phyloP scores from a whole-genome alignment of 1,140 invertebrate species.

The Penaeus indicus region DNA sequence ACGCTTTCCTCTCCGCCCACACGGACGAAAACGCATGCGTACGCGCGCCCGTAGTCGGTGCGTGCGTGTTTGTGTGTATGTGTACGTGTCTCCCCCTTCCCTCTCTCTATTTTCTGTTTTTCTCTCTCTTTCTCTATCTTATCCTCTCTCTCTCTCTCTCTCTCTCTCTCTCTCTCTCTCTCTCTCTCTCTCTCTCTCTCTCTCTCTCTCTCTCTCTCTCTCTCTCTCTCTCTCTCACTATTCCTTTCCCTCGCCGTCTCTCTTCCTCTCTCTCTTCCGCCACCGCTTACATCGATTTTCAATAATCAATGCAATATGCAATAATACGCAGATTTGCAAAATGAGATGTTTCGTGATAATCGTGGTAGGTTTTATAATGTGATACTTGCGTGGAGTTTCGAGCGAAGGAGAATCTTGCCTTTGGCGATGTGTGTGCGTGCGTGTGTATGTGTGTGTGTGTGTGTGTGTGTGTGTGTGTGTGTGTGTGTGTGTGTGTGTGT shows the following conservation, averaged over 20 bases:
- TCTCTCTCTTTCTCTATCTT: too few species aligned
- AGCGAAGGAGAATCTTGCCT: background rate
- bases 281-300: slow-evolving; percentile 52
- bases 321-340: slow-evolving; percentile 55
- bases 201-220: too few species aligned
- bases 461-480: background rate
- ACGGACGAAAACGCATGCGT: too few species aligned
- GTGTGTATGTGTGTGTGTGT: slow-evolving; percentile 19
- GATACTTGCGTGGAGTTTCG: slow-evolving; percentile 13
- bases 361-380: slow-evolving; percentile 38
- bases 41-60: too few species aligned
- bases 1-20: too few species aligned
- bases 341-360: slow-evolving; percentile 59
- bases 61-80: too few species aligned
- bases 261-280: background rate
- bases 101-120: too few species aligned
- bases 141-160: too few species aligned
- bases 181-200: too few species aligned
- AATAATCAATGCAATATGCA: slow-evolving; percentile 59
- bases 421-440: background rate
- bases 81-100: too few species aligned
- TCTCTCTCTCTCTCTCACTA: background rate
- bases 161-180: too few species aligned
- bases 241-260: background rate
- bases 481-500: background rate